These are phyloP conservation scores for Heliconius ethilla DNA, from an alignment of 2,888 invertebrate species.

Conservation along the genomic window DNA sequence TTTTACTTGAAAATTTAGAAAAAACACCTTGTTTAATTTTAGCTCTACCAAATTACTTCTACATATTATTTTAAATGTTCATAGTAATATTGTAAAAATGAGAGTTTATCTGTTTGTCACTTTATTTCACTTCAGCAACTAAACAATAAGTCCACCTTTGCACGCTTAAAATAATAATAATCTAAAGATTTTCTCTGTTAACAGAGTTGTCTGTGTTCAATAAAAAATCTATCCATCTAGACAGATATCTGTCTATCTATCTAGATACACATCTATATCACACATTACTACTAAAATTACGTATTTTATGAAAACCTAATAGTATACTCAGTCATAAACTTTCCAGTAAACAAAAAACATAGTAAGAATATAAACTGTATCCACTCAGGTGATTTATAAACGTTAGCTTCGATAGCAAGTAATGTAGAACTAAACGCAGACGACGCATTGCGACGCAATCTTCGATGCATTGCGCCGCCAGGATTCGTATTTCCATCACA, in stretches of 20 bases:
- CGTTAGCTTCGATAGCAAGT: constrained; percentile 13
- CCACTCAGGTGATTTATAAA: constrained; percentile 19
- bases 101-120: not conserved
- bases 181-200: no score
- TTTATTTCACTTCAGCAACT: not conserved
- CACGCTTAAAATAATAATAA: no score
- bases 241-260: no score
- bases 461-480: constrained; percentile 29
- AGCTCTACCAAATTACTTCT: no score
- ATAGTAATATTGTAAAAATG: not conserved
- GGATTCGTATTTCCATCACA: constrained; percentile 15
- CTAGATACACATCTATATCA: not conserved
- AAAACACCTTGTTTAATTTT: no score
- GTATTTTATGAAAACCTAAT: not conserved
- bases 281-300: no score
- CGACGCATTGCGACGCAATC: constrained; percentile 34
- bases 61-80: not conserved
- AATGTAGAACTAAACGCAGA: constrained; percentile 21
- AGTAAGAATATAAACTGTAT: not conserved
- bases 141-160: no score
- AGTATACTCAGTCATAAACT: not conserved
- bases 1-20: no score
- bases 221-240: no score
- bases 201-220: no score
- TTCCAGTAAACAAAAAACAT: not conserved